phyloP scores from a whole-genome alignment of 2,797 vertebrate species.

The Echiichthys vipera region DNA sequence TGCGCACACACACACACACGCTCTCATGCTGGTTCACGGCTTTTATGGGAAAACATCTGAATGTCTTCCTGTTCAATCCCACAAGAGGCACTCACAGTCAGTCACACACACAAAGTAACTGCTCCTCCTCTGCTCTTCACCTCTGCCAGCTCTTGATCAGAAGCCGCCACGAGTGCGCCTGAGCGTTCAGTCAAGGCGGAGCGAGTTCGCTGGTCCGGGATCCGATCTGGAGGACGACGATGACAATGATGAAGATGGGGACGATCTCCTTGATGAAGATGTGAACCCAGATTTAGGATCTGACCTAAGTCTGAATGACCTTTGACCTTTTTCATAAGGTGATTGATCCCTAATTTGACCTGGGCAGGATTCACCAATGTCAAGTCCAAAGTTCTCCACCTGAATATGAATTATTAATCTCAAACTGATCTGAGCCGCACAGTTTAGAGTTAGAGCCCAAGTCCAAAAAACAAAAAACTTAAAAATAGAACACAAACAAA shows the following conservation, averaged over 20 bases:
- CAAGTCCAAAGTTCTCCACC: no score
- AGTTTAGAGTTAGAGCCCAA: not conserved
- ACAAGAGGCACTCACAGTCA: slow-evolving; percentile 15
- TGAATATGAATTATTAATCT: slow-evolving; percentile 5
- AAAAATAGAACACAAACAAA: slow-evolving; percentile 9
- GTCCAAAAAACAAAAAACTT: not conserved
- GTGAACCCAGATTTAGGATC: slow-evolving; percentile 74
- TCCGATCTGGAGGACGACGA: slow-evolving; percentile 71
- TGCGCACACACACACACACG: slow-evolving; percentile 3
- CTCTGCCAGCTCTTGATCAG: slow-evolving; percentile 57
- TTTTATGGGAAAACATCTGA: slow-evolving; percentile 52
- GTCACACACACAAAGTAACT: slow-evolving; percentile 35
- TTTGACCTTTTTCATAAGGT: slow-evolving; percentile 64
- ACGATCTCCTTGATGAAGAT: slow-evolving; percentile 55
- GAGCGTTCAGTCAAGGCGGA: slow-evolving; percentile 68
- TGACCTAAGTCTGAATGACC: slow-evolving; percentile 85
- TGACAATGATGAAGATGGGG: slow-evolving; percentile 50
- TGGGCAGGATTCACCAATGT: not conserved
- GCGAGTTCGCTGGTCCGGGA: slow-evolving; percentile 67
- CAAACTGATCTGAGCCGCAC: not conserved
- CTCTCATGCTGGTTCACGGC: slow-evolving; percentile 5
- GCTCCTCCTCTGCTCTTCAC: slow-evolving; percentile 34
- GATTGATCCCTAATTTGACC: not conserved
- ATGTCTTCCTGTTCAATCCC: slow-evolving; percentile 47
- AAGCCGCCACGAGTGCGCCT: slow-evolving; percentile 50